These are phyloP conservation scores for Trichopria drosophilae DNA, from an alignment of 2,888 invertebrate genomes.

Conservation along the genomic window DNA sequence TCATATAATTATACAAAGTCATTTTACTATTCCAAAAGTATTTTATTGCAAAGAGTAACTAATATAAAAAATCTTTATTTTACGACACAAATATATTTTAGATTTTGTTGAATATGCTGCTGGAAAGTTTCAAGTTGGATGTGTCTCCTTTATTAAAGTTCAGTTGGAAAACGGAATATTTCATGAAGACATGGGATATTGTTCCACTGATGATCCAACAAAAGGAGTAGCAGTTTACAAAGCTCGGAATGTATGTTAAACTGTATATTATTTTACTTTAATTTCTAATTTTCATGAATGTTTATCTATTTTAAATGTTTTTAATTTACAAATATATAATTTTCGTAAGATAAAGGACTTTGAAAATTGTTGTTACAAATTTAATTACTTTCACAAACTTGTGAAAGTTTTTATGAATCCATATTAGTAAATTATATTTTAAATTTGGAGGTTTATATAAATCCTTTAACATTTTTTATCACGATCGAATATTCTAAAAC, in stretches of 20 bases:
- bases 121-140: conserved; percentile 35
- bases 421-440: too few species aligned
- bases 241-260: conserved; percentile 29
- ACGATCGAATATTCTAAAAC: too few species aligned
- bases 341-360: not conserved
- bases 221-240: conserved; percentile 35
- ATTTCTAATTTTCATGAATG: not conserved
- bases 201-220: conserved; percentile 21
- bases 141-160: conserved; percentile 32
- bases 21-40: too few species aligned
- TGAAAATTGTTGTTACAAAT: not conserved
- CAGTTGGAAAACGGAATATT: conserved; percentile 32
- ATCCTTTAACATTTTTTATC: too few species aligned
- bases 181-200: conserved; percentile 36
- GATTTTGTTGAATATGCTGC: conserved; percentile 33
- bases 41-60: too few species aligned
- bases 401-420: too few species aligned
- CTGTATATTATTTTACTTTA: not conserved
- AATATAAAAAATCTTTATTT: too few species aligned
- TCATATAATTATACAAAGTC: too few species aligned
- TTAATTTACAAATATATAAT: not conserved
- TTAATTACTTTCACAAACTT: not conserved
- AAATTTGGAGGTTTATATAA: too few species aligned
- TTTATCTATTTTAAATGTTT: conserved; percentile 1
- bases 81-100: conserved; percentile 21